These are phyloP conservation scores for Orestias chungarensis DNA, from an alignment of 2,797 vertebrate species.

Conservation along the genomic window DNA sequence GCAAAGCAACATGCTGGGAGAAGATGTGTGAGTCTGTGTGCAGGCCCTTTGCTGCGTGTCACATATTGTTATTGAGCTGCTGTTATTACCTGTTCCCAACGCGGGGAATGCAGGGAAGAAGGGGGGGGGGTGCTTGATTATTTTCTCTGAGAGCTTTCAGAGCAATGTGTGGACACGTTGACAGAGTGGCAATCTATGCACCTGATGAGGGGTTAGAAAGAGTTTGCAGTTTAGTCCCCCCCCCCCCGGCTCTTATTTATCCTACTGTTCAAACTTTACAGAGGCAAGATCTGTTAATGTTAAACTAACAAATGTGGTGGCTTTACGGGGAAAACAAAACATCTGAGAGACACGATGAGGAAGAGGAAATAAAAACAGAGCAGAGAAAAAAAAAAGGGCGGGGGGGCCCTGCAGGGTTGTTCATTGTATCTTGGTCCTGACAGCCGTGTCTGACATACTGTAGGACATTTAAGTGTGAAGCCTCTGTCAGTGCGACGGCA, in stretches of 20 bases:
- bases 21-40: slow-evolving; percentile 38
- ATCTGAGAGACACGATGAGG: no score
- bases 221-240: slow-evolving; percentile 61
- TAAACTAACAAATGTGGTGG: slow-evolving; percentile 33
- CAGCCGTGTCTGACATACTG: slow-evolving; percentile 68
- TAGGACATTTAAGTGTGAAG: slow-evolving; percentile 71
- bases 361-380: slow-evolving; percentile 39
- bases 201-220: slow-evolving; percentile 40
- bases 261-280: slow-evolving; percentile 62
- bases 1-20: slow-evolving; percentile 27
- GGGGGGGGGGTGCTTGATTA: slow-evolving; percentile 65
- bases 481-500: slow-evolving; percentile 52
- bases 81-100: slow-evolving; percentile 58
- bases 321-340: slow-evolving; percentile 22
- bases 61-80: slow-evolving; percentile 59
- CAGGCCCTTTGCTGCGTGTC: slow-evolving; percentile 62
- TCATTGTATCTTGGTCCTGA: slow-evolving; percentile 67
- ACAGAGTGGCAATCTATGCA: slow-evolving; percentile 58
- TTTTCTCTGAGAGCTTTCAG: slow-evolving; percentile 68
- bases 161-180: slow-evolving; percentile 60
- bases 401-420: slow-evolving; percentile 58
- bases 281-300: slow-evolving; percentile 43
- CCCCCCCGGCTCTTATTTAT: slow-evolving; percentile 22
- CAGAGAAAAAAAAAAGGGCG: no score
- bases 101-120: slow-evolving; percentile 33